Percentiles rank a stretch among this genome's conserved stretches.
These are phyloP conservation scores for Drosophila cracens DNA, from an alignment of 2,888 invertebrate species.

Conservation along the genomic window DNA sequence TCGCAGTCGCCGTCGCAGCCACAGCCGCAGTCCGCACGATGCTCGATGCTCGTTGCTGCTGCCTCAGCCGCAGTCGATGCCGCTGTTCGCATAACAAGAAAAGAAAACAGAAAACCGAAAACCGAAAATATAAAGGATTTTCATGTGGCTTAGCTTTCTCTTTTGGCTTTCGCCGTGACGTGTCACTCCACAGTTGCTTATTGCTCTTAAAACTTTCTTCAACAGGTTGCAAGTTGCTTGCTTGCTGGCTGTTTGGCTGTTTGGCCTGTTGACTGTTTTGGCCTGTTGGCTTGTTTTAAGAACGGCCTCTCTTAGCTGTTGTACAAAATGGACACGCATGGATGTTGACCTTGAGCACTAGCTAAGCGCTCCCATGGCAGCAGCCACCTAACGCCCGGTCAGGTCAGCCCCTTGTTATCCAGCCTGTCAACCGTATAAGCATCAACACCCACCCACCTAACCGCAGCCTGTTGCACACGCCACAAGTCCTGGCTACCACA, in stretches of 20 bases:
- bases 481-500: constrained; percentile 55
- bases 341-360: constrained; percentile 65
- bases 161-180: constrained; percentile 51
- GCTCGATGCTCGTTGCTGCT: constrained; percentile 9
- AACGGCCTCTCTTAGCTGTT: constrained; percentile 27
- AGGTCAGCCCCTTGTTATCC: constrained; percentile 43
- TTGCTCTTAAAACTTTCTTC: constrained; percentile 65
- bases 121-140: constrained; percentile 55
- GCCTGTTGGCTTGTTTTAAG: constrained; percentile 2
- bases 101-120: neutral
- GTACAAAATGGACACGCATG: constrained; percentile 25
- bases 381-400: constrained; percentile 40
- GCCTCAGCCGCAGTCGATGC: constrained; percentile 10
- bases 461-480: constrained; percentile 55
- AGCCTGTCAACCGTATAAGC: constrained; percentile 28
- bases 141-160: constrained; percentile 66
- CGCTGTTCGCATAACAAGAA: constrained; percentile 17
- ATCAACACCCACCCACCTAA: neutral
- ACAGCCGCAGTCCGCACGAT: constrained; percentile 1
- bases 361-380: constrained; percentile 68
- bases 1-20: constrained; percentile 11
- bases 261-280: neutral
- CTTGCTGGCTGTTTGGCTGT: neutral
- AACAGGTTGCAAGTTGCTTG: constrained; percentile 65
- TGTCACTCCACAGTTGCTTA: constrained; percentile 40